These are phyloP conservation scores for Sander lucioperca DNA, from an alignment of 2,113 vertebrate species.

Conservation along the genomic window DNA sequence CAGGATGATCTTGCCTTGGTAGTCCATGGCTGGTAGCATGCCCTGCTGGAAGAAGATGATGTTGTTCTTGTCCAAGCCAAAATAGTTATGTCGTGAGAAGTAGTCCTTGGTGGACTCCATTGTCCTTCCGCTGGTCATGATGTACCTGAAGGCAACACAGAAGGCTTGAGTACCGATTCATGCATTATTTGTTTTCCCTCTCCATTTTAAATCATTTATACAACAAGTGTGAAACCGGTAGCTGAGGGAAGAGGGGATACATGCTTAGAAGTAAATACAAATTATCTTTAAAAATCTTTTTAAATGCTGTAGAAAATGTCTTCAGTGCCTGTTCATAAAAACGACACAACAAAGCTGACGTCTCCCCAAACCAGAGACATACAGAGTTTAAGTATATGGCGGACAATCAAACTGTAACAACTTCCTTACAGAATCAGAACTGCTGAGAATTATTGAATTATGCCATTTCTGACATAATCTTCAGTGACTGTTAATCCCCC, in stretches of 20 bases:
- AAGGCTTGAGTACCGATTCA: background rate
- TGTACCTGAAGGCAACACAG: constrained; percentile 88
- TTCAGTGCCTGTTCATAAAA: background rate
- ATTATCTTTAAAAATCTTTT: background rate
- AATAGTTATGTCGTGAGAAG: constrained; percentile 89
- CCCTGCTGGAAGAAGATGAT: constrained; percentile 96
- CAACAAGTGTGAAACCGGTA: background rate
- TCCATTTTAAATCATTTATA: background rate
- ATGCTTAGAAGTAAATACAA: background rate
- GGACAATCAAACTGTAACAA: constrained; percentile 25
- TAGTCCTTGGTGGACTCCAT: constrained; percentile 93
- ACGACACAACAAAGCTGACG: background rate
- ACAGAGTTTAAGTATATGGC: background rate
- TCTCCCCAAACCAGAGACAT: background rate
- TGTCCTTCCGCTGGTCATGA: constrained; percentile 97
- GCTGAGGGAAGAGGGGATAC: background rate
- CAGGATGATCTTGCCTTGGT: constrained; percentile 92
- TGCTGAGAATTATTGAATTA: background rate
- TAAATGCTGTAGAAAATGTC: background rate
- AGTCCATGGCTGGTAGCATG: constrained; percentile 97
- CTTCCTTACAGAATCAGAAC: constrained; percentile 8
- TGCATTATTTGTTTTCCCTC: background rate
- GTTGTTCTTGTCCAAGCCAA: constrained; percentile 90
- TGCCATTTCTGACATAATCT: background rate
- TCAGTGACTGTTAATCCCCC: background rate